These are phyloP conservation scores for Andricus quercusramuli DNA, from an alignment of 2,888 invertebrate genomes.

Conservation along the genomic window DNA sequence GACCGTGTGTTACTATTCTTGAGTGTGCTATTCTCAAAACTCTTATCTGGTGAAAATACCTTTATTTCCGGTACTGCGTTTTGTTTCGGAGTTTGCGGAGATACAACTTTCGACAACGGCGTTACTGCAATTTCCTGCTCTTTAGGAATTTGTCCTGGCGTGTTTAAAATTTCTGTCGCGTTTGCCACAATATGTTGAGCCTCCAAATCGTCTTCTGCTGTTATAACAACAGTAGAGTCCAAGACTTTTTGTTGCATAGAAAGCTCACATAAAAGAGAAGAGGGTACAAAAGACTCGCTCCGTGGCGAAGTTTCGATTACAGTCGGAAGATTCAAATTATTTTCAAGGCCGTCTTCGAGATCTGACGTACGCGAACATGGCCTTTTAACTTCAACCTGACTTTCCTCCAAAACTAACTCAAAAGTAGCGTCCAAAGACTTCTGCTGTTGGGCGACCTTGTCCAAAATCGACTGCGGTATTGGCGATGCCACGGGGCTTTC, in stretches of 20 bases:
- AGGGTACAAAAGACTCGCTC: neutral
- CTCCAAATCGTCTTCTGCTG: neutral
- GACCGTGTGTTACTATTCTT: slow-evolving; percentile 5
- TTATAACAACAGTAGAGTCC: neutral
- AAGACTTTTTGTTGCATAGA: neutral
- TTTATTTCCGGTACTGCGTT: neutral
- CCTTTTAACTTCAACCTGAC: neutral
- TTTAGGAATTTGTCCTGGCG: neutral
- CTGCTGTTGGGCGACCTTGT: slow-evolving; percentile 33
- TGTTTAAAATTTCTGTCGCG: neutral
- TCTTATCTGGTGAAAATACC: neutral
- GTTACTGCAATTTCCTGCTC: neutral
- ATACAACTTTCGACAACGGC: neutral
- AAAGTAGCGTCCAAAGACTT: slow-evolving; percentile 14
- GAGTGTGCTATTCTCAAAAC: slow-evolving; percentile 10
- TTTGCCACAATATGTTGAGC: neutral
- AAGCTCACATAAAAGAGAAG: neutral
- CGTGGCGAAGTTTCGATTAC: neutral
- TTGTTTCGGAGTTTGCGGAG: neutral
- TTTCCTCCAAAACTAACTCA: neutral
- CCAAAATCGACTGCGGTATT: slow-evolving; percentile 24
- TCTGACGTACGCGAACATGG: neutral
- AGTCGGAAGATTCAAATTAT: neutral
- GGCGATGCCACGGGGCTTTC: neutral
- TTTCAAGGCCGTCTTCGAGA: neutral